Conservation (phyloP, 1,140 invertebrate species). For the Theocolax elegans region DNA sequence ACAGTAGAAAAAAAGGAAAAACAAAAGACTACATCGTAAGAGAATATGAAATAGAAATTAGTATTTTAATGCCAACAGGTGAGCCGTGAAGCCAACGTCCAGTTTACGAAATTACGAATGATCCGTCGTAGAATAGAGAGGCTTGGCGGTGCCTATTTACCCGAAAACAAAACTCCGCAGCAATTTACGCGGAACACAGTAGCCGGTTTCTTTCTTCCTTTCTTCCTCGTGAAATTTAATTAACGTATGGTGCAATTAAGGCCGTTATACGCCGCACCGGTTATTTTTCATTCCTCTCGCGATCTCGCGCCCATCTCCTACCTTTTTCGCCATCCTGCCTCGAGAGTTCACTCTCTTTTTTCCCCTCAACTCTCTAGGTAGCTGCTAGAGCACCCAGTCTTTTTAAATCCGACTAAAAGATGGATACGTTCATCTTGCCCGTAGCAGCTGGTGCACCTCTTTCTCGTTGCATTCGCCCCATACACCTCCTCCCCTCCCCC, state of each 20-base stretch:
- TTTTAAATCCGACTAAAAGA: slow-evolving; percentile 36
- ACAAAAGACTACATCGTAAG: too few relatives aligned
- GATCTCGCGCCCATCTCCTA: neutral
- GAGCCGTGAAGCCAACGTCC: too few relatives aligned
- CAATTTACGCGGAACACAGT: neutral
- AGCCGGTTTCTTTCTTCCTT: neutral
- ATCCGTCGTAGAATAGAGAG: neutral
- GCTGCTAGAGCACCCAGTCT: neutral
- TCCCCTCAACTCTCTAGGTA: neutral
- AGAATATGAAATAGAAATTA: too few relatives aligned
- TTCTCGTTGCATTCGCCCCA: slow-evolving; percentile 41
- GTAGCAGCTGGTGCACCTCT: slow-evolving; percentile 28
- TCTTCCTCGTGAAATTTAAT: slow-evolving; percentile 15
- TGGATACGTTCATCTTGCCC: slow-evolving; percentile 27
- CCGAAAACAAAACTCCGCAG: slow-evolving; percentile 3
- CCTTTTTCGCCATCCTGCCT: neutral
- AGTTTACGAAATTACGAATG: too few relatives aligned
- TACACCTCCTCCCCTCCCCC: neutral
- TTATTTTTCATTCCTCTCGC: slow-evolving; percentile 21
- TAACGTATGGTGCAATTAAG: slow-evolving; percentile 29
- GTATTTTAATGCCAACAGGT: too few relatives aligned
- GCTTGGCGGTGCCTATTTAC: neutral
- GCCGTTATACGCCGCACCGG: neutral
- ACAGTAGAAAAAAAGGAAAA: too few relatives aligned
- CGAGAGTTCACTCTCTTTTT: neutral